A percentile compares a stretch with the other conserved stretches of the same genome.
phyloP scores from a whole-genome alignment of 2,113 vertebrate genomes.

The Origma solitaria region DNA sequence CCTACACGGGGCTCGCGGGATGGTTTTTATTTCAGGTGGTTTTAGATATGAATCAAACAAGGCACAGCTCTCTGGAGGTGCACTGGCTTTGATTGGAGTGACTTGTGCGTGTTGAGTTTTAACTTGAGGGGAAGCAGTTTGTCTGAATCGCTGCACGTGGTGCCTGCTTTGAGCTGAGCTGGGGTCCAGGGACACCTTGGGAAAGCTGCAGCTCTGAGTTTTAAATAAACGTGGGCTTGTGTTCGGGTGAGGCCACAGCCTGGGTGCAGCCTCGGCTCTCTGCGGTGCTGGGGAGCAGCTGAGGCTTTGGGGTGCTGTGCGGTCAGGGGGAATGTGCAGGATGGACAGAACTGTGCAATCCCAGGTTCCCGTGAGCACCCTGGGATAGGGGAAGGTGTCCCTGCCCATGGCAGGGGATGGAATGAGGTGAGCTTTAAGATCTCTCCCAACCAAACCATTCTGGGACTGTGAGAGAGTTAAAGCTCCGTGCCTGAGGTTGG shows the following conservation, averaged over 20 bases:
- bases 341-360: neutral
- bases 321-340: no score
- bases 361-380: neutral
- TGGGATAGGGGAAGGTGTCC: neutral
- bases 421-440: neutral
- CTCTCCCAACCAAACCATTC: neutral
- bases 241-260: neutral
- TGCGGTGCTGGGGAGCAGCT: neutral
- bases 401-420: neutral
- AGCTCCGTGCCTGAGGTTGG: rapidly evolving
- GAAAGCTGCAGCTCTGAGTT: neutral
- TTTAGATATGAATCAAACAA: neutral
- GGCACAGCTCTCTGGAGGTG: neutral
- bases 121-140: neutral
- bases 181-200: neutral
- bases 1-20: neutral
- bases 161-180: neutral
- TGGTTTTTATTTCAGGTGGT: neutral
- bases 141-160: rapidly evolving
- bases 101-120: rapidly evolving
- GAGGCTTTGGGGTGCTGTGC: neutral
- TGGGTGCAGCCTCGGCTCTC: neutral
- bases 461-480: neutral
- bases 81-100: neutral
- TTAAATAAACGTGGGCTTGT: neutral